These are phyloP conservation scores for Galerucella pusilla DNA, from an alignment of 2,888 invertebrate genomes.

Conservation along the genomic window DNA sequence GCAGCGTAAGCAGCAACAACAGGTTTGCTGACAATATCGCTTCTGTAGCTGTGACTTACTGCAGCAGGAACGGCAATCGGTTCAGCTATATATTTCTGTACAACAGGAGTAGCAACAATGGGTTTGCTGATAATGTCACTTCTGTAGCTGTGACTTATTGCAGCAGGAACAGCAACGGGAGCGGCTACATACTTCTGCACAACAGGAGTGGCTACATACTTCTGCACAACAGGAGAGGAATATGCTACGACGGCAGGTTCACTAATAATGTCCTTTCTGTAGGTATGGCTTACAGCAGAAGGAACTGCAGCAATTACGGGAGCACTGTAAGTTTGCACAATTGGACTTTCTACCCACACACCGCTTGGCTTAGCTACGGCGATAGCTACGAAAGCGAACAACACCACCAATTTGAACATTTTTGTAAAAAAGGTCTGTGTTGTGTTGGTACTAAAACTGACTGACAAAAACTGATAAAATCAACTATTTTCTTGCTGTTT, in stretches of 20 bases:
- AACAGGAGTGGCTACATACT: conserved; percentile 8
- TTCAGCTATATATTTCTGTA: background rate
- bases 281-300: conserved; percentile 50
- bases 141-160: conserved; percentile 48
- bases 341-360: conserved; percentile 9
- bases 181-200: conserved; percentile 14
- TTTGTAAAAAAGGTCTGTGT: conserved; percentile 46
- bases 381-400: conserved; percentile 72
- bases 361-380: conserved; percentile 67
- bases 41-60: conserved; percentile 45
- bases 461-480: conserved; percentile 40
- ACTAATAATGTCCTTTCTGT: conserved; percentile 50
- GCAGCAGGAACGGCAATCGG: conserved; percentile 23
- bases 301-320: conserved; percentile 35
- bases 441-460: conserved; percentile 42
- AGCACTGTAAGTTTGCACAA: conserved; percentile 19
- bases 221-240: conserved; percentile 31
- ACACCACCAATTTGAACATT: conserved; percentile 58
- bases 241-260: conserved; percentile 48
- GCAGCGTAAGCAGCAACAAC: conserved; percentile 40
- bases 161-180: conserved; percentile 13
- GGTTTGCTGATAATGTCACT: conserved; percentile 48
- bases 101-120: conserved; percentile 32
- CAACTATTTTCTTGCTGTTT: background rate
- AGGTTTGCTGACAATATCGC: conserved; percentile 45